phyloP scores from a whole-genome alignment of 2,113 vertebrate genomes.

The Channa maculata region DNA sequence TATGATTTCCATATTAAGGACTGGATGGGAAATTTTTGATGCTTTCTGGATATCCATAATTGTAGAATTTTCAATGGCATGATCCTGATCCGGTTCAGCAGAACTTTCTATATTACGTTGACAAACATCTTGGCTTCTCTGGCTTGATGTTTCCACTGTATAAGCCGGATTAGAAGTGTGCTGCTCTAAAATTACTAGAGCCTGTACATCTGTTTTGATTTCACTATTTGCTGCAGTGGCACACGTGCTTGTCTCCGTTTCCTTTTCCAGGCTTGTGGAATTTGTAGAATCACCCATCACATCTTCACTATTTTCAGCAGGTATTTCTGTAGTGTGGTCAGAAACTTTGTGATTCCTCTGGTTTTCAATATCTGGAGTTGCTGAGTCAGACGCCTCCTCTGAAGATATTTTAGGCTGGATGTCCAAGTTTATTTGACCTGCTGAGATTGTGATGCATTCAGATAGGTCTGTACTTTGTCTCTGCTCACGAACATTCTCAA shows the following conservation, averaged over 20 bases:
- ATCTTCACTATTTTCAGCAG: conserved; percentile 27
- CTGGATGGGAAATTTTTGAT: neutral
- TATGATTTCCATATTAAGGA: conserved; percentile 17
- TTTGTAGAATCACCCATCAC: neutral
- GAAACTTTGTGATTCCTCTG: conserved; percentile 8
- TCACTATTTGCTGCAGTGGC: neutral
- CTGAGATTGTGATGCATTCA: conserved; percentile 27
- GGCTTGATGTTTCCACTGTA: conserved; percentile 34
- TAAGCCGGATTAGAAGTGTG: conserved; percentile 8
- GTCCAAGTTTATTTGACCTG: neutral
- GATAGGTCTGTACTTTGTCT: conserved; percentile 27
- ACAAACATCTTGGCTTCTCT: conserved; percentile 9
- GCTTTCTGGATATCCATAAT: conserved; percentile 8
- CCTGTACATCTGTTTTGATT: conserved; percentile 21
- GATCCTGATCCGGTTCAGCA: neutral
- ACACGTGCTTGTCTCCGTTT: neutral
- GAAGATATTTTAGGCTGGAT: conserved; percentile 15
- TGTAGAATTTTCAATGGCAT: conserved; percentile 3
- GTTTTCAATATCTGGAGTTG: conserved; percentile 13
- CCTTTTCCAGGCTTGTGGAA: conserved; percentile 21
- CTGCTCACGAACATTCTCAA: conserved; percentile 10
- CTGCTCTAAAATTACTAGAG: neutral
- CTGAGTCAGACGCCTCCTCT: conserved; percentile 15
- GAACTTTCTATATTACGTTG: conserved; percentile 13
- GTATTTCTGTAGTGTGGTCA: conserved; percentile 18